Evolutionary conservation across 2,113 vertebrate species (phyloP).

Genomic region (Rhipidura dahli): DNA sequence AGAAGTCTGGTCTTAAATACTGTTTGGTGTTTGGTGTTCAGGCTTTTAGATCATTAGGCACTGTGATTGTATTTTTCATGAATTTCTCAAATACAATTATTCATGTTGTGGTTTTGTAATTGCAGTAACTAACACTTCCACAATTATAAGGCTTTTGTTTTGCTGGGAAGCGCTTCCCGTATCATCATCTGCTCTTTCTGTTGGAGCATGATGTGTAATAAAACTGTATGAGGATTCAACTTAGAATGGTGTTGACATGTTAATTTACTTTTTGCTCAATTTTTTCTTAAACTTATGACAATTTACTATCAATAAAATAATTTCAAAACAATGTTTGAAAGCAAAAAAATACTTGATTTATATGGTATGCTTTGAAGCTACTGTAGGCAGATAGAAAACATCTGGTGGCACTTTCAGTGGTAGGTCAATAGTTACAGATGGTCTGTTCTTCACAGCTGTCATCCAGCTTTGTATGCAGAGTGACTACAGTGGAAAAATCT

Average conservation of each 20-base stretch:
- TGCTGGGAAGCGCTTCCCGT: conserved; percentile 4
- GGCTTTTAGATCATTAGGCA: background rate
- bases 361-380: background rate
- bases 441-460: conserved; percentile 48
- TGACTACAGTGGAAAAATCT: conserved; percentile 47
- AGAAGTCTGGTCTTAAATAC: background rate
- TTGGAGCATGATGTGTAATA: background rate
- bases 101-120: conserved; percentile 51
- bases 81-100: conserved; percentile 35
- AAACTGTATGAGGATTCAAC: background rate
- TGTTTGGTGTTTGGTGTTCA: background rate
- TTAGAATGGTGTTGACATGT: background rate
- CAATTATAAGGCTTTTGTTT: conserved; percentile 59
- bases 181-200: conserved; percentile 16
- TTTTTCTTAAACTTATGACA: background rate
- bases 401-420: conserved; percentile 49
- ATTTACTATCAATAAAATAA: background rate
- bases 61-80: background rate
- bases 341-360: background rate
- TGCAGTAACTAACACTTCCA: conserved; percentile 10
- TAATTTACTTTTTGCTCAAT: background rate
- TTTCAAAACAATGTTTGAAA: background rate
- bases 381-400: conserved; percentile 45
- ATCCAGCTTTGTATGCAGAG: background rate
- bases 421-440: conserved; percentile 52